Base-by-base conservation (phyloP, 2,888 invertebrate genomes). In the Ornithoptera alexandrae region DNA sequence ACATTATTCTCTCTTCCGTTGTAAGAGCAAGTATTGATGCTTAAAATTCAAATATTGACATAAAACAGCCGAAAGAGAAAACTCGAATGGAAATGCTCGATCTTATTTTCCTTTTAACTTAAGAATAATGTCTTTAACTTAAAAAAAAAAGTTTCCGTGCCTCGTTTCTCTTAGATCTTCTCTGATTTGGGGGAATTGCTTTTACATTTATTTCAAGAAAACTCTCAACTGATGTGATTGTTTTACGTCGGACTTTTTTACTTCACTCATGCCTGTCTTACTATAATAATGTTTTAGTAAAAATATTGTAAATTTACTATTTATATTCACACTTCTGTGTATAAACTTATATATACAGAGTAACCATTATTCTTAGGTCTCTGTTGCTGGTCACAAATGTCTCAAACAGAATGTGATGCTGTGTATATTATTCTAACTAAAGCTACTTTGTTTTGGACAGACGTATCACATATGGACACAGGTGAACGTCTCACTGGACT, bases 151-250 rank as follows among this genome's bases (percentile, higher is more conserved):
- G 20, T 22, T 24, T 39, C 65, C 65, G 56, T 65, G 36, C 57
- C 39, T 30, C 39, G 56, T 36, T 65, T 65, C 18, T 22, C 57
- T 59, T 42, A 56, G 30, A 65, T 65, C 65, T 57, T 10, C 39
- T 46, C 39, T 65, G 65, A 65, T 65, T 65, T 65, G 57, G 57
- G 65, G 20, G 57, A 57, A 65, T 65, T 65, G 65, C 39, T 65
- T 65, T 65, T 65, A 57, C 57, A 58, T 65, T 56, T 65, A 65
- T 57, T 57, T 57, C 12, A 56, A 12, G 20, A 57, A 65, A 65
- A 65, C 65, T 58, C 65, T 36, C 39, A 53, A 39, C 39, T 39
- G 20, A 12, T 39, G 22, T 65, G 57, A 65, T 65, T 56, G 39
- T 58, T 65, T 65, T 65, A 65, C 65, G 42, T 39, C 56, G 20